Conservation (phyloP, 2,797 vertebrate species). For the Parauchenoglanis punctatus region DNA sequence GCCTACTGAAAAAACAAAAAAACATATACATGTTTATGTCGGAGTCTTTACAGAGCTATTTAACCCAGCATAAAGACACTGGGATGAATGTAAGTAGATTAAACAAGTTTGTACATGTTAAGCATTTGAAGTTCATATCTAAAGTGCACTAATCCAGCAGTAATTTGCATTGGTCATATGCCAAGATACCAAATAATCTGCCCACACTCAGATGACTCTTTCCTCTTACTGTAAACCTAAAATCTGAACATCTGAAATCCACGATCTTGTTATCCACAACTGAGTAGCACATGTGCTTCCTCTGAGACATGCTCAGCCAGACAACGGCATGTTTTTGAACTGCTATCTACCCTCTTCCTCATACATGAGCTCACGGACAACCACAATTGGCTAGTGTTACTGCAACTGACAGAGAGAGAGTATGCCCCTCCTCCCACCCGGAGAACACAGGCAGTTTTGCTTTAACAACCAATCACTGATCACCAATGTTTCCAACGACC, state of each 20-base stretch:
- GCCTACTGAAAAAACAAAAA: background rate
- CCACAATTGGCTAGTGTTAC: background rate
- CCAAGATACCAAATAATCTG: background rate
- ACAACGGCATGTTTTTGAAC: background rate
- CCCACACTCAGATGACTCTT: too few relatives aligned
- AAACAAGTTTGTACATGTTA: constrained; percentile 5
- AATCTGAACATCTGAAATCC: background rate
- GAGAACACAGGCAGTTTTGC: background rate
- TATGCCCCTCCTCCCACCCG: background rate
- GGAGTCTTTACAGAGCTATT: background rate
- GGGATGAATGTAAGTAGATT: background rate
- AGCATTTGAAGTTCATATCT: background rate
- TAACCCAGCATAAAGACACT: background rate
- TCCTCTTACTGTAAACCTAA: background rate
- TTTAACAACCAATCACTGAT: background rate
- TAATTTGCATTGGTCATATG: too few relatives aligned
- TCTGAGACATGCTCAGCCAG: background rate
- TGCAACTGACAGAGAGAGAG: background rate
- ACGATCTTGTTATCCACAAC: background rate
- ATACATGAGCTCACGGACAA: background rate
- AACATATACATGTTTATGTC: too few relatives aligned
- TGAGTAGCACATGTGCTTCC: background rate
- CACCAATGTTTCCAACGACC: background rate
- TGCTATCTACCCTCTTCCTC: background rate
- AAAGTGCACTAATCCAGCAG: too few relatives aligned